A percentile compares a stretch with the other conserved stretches of the same genome.
These are phyloP conservation scores for Drosophila tropicalis DNA, from an alignment of 1,140 invertebrate species.

Conservation along the genomic window DNA sequence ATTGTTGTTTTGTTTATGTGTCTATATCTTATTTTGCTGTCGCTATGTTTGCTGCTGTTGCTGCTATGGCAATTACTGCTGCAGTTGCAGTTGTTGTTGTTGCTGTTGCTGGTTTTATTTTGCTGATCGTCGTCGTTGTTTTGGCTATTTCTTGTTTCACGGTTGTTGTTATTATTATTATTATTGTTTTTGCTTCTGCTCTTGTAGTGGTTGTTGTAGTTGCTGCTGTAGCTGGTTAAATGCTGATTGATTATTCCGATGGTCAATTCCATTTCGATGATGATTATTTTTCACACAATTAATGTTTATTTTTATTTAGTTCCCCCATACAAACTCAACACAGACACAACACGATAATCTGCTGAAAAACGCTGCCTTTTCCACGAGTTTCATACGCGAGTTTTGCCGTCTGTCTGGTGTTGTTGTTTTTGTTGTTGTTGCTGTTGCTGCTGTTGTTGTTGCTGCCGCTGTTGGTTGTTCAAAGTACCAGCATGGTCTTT, in stretches of 20 bases:
- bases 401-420: conserved; percentile 9
- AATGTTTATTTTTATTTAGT: conserved; percentile 20
- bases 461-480: conserved; percentile 23
- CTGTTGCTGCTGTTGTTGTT: conserved; percentile 20
- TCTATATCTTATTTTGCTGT: too few relatives aligned
- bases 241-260: conserved; percentile 63
- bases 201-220: conserved; percentile 27
- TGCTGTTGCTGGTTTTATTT: conserved; percentile 9
- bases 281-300: conserved; percentile 42
- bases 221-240: conserved; percentile 49
- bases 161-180: conserved; percentile 18
- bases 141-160: conserved; percentile 20
- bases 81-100: conserved; percentile 18
- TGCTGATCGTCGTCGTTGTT: background rate
- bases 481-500: conserved; percentile 28
- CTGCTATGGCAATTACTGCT: conserved; percentile 26
- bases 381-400: conserved; percentile 5
- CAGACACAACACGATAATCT: conserved; percentile 16
- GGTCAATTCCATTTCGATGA: conserved; percentile 75
- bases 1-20: background rate
- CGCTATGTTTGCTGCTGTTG: conserved; percentile 12
- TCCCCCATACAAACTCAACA: background rate
- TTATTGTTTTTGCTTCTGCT: conserved; percentile 27
- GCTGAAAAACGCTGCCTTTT: conserved; percentile 20
- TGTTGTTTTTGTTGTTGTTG: background rate